phyloP scores from a whole-genome alignment of 2,888 invertebrate genomes.

The Drosophila macrothrix region DNA sequence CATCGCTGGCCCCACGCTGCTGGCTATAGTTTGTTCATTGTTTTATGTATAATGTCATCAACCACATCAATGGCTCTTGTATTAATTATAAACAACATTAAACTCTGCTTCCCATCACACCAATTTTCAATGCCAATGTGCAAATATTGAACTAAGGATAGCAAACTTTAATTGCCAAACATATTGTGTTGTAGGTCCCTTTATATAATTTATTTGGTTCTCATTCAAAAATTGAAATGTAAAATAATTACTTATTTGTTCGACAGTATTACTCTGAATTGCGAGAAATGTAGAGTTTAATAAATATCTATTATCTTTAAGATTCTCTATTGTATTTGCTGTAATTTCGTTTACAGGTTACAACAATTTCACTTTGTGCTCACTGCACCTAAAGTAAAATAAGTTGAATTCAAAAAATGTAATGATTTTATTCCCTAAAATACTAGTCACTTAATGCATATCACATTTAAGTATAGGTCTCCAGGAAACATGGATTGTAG shows the following conservation, averaged over 20 bases:
- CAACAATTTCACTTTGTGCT: background rate
- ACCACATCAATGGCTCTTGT: constrained; percentile 55
- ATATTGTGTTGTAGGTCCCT: background rate
- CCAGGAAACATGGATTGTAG: background rate
- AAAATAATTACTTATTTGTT: background rate
- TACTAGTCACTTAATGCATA: background rate
- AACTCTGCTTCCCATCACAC: constrained; percentile 16
- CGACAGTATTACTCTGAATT: background rate
- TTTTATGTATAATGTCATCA: constrained; percentile 13
- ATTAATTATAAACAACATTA: constrained; percentile 54
- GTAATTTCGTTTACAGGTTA: background rate
- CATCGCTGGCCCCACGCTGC: constrained; percentile 34
- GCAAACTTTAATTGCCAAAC: constrained; percentile 5
- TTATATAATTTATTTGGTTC: background rate
- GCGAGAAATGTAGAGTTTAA: background rate
- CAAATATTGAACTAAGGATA: constrained; percentile 8
- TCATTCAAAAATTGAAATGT: background rate
- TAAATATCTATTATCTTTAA: background rate
- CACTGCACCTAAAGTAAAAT: background rate
- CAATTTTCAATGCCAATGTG: constrained; percentile 24
- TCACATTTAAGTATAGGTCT: background rate
- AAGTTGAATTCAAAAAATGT: background rate
- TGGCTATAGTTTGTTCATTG: background rate
- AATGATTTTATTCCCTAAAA: background rate
- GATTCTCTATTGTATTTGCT: background rate